Evolutionary conservation across 2,797 vertebrate species (phyloP), one percentile per base, ranked within the genome.

Genomic region (Buceros bicornis): DNA sequence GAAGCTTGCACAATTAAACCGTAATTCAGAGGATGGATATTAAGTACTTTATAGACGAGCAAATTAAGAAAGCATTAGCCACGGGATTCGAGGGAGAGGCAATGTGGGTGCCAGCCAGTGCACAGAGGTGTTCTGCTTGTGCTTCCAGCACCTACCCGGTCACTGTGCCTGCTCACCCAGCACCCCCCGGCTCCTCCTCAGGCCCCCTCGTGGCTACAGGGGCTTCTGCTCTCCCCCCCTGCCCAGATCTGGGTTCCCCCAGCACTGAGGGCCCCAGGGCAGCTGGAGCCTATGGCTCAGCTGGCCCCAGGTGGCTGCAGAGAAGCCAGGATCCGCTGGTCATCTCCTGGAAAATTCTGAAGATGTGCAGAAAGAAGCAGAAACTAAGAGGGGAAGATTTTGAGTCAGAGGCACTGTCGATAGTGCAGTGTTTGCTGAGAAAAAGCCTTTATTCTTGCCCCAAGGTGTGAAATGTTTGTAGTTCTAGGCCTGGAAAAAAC

Each of bases 1-100:
- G 73, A 87, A 81, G 73, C 87, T 78, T 10, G 22, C 33, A 43
- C 89, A 90, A 93, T 86, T 78, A 90, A 93, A 83, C 56, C 69
- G 35, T 40, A 83, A 89, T 80, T 83, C 80, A 42, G 83, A 8
- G 91, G 45, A 72, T 74, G n/a, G 13, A 43, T 86, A 65, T 58
- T 79, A 67, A 95, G 83, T 67, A 48, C 81, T 93, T 93, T 51
- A 48, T 26, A 65, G 65, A 78, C 51, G 91, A 92, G 65, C 73
- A 92, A 89, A 90, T 89, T 60, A 91, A 92, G 87, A 56, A 53
- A 67, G 57, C 53, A 57, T 92, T 71, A 89, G 73, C 73, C 73
- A 19, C 1, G 7, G 73, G 70, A 81, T 78, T 83, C 0, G 1
- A 92, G 77, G 72, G 51, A 73, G 64, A 80, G 42, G 33, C 56